A percentile compares a stretch with the other conserved stretches of the same genome.
Evolutionary conservation across 2,888 invertebrate species (phyloP).

Genomic region (Chirona hameri): DNA sequence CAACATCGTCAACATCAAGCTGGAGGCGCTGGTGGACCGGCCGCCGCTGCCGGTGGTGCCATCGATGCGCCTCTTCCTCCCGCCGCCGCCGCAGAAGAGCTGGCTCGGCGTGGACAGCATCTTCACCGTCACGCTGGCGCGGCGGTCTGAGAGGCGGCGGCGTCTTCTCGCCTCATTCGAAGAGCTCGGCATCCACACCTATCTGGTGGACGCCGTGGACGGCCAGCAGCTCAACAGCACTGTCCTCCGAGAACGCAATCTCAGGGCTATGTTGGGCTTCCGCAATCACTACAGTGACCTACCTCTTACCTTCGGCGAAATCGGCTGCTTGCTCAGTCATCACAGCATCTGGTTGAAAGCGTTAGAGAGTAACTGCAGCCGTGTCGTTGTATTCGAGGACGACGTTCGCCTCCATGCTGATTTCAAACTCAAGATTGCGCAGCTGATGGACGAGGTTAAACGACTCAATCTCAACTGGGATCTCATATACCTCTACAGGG

Average conservation of each 20-base stretch:
- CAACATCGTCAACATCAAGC: constrained; percentile 69
- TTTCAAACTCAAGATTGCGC: constrained; percentile 65
- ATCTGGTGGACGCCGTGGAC: constrained; percentile 77
- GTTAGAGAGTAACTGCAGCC: constrained; percentile 36
- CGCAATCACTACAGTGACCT: constrained; percentile 88
- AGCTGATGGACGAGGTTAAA: constrained; percentile 62
- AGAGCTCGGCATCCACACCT: constrained; percentile 74
- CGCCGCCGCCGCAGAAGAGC: constrained; percentile 52
- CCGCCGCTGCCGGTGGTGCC: constrained; percentile 45
- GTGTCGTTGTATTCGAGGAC: constrained; percentile 82
- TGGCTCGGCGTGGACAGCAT: constrained; percentile 71
- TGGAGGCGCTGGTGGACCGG: constrained; percentile 64
- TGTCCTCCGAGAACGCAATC: constrained; percentile 58
- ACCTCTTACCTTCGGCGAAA: constrained; percentile 93
- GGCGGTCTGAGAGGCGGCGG: constrained; percentile 70
- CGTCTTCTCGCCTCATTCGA: constrained; percentile 77
- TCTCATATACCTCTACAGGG: constrained; percentile 71
- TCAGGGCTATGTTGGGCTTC: constrained; percentile 74
- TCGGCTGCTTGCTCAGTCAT: constrained; percentile 97
- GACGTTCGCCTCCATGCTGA: constrained; percentile 88
- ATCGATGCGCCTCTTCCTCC: constrained; percentile 37
- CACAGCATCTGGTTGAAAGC: constrained; percentile 83
- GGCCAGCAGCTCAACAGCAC: constrained; percentile 72
- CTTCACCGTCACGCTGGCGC: constrained; percentile 85
- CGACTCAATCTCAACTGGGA: constrained; percentile 69